Evolutionary conservation across 2,888 invertebrate genomes (phyloP).

Genomic region (Antheraea assamensis): DNA sequence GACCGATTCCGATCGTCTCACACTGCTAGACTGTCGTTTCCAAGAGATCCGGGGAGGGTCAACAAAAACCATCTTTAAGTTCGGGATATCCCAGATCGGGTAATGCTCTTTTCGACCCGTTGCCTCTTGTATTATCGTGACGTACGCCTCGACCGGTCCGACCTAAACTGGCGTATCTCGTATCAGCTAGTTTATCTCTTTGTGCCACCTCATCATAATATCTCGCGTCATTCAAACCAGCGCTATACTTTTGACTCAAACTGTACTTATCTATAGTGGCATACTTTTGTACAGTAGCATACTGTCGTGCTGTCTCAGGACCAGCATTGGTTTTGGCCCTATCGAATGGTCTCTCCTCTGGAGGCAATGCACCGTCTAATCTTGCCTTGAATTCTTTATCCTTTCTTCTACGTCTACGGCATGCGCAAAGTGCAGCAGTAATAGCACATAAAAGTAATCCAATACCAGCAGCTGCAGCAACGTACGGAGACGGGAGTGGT

Average conservation of each 20-base stretch:
- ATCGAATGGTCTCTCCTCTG: slow-evolving; percentile 83
- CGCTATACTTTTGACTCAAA: slow-evolving; percentile 79
- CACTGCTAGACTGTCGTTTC: slow-evolving; percentile 71
- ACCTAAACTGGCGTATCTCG: slow-evolving; percentile 77
- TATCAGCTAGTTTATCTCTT: slow-evolving; percentile 77
- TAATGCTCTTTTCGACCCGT: slow-evolving; percentile 70
- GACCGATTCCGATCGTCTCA: slow-evolving; percentile 39
- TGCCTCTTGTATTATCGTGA: slow-evolving; percentile 66
- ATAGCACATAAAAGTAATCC: slow-evolving; percentile 83
- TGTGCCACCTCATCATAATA: slow-evolving; percentile 79
- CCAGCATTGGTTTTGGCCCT: slow-evolving; percentile 80
- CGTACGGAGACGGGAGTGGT: slow-evolving; percentile 85
- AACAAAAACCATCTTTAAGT: slow-evolving; percentile 88
- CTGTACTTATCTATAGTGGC: slow-evolving; percentile 81
- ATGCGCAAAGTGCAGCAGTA: slow-evolving; percentile 83
- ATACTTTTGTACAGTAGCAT: slow-evolving; percentile 79
- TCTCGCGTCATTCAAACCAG: slow-evolving; percentile 77
- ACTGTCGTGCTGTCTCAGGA: slow-evolving; percentile 69
- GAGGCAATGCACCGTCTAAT: slow-evolving; percentile 80
- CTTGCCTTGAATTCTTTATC: slow-evolving; percentile 84
- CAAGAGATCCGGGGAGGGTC: slow-evolving; percentile 82
- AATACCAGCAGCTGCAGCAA: slow-evolving; percentile 84
- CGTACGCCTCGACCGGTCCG: slow-evolving; percentile 68
- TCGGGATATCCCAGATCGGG: slow-evolving; percentile 81
- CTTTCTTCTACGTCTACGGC: slow-evolving; percentile 82